Percentiles rank a stretch among this genome's conserved stretches.
phyloP scores from a whole-genome alignment of 2,113 vertebrate species.

The Hydropotes inermis region DNA sequence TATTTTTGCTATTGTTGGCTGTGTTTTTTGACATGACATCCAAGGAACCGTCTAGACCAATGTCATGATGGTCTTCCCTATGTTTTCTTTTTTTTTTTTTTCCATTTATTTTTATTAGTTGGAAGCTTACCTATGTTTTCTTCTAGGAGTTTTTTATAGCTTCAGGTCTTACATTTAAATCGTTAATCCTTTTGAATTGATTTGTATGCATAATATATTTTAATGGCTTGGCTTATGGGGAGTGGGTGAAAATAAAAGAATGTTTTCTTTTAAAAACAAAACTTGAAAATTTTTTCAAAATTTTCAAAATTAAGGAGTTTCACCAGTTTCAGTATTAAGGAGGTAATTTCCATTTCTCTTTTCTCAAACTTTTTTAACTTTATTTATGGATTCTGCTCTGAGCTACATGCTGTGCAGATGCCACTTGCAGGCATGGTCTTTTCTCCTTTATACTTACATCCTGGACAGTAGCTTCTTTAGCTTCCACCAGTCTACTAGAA shows the following conservation, averaged over 20 bases:
- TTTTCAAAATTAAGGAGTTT: not conserved
- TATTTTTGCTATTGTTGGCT: constrained; percentile 2
- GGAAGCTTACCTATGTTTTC: not conserved
- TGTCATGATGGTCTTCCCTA: not conserved
- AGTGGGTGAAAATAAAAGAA: not conserved
- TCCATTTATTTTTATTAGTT: too few species aligned
- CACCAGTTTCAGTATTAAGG: not conserved
- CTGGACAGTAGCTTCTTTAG: not conserved
- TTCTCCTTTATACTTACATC: not conserved
- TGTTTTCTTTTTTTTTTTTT: not conserved
- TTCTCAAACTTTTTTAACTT: not conserved
- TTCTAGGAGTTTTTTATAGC: not conserved
- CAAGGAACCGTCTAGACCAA: not conserved
- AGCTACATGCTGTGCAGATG: not conserved
- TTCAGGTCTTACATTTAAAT: not conserved
- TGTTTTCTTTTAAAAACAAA: not conserved
- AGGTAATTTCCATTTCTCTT: not conserved
- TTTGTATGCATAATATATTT: not conserved
- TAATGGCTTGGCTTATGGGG: not conserved
- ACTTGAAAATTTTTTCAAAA: not conserved
- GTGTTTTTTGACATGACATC: not conserved
- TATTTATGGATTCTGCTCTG: not conserved
- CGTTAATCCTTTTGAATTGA: not conserved
- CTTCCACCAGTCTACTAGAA: not conserved
- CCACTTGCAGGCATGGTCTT: not conserved